Base-by-base conservation (phyloP, 2,888 invertebrate species). In the Caenorhabditis sp. region DNA sequence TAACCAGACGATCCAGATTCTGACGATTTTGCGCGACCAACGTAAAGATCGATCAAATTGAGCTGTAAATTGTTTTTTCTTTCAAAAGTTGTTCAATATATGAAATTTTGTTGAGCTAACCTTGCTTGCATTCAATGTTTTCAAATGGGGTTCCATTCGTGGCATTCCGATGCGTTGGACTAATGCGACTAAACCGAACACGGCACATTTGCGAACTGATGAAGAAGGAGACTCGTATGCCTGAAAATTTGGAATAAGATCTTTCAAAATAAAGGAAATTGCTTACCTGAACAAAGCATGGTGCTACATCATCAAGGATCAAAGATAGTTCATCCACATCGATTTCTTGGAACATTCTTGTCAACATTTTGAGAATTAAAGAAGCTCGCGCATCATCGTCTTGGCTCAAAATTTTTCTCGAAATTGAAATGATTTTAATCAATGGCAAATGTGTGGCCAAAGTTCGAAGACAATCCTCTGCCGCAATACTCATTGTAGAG, bases 311-410 rank as follows among this genome's bases (percentile, higher is more conserved):
- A 54, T 74, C 67, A 14, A 67, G 27, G 43, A 74, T 67, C 58
- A 70, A 21, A 0, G 54, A 17, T 12, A 74, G 20, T 60, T 74
- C 74, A 1, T 74, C 74, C 17, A 53, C 43, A 54, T 69, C 70
- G 23, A 65, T 67, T 20, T 67, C 67, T 31, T 74, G 63, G 53
- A 74, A 74, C 63, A 74, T 59, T 23, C 70, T 26, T 2, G 74
- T 74, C 54, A 74, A 52, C 74, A 70, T 74, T 36, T 74, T 74
- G 21, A 74, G 59, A 43, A 66, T 70, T 26, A 74, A 31, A 7
- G 63, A 49, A 0, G 63, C 57, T 31, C 70, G 38, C 26, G 59
- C 50, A 59, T 65, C 72, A 54, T 72, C 72, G 27, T 72, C 72
- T 36, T 72, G 67, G 20, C n/a, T 7, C 56, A 52, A 23, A 21